Evolutionary conservation across 1,140 invertebrate genomes (phyloP), one percentile per base, ranked within the genome.

Genomic region (Telenomus remus): DNA sequence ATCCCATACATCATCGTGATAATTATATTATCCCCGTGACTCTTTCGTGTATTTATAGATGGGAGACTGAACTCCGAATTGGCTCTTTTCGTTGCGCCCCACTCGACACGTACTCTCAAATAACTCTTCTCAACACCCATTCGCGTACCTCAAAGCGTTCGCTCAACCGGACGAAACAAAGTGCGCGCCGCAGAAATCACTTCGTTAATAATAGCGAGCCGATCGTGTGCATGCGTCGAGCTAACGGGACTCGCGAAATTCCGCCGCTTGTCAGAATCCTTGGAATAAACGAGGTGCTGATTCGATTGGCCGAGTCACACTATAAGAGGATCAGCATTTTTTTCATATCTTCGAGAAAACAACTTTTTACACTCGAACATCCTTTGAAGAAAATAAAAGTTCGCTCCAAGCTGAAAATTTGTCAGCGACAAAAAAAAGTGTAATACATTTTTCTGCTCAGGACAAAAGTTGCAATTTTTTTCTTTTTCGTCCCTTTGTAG

Each of bases 1-100:
- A 48, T 63, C 44, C 63, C 78, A 82, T 85, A 85, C 73, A 83
- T 86, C 83, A 84, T 75, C 53, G 65, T 71, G 83, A 84, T 86
- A 85, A 86, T 86, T 85, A 84, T 84, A 83, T 85, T 85, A 84
- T 79, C 73, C 69, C 57, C 69, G 55, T 13, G 47, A 13, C 19
- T 35, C 42, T 59, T 81, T 76, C 75, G 63, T 46, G 39, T 84
- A 84, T 85, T 81, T 84, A 83, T 84, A 83, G 81, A 61, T 57
- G 14, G 19, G 6, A 39, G 66, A 51, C 12, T 51, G 15, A 37
- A 61, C 50, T 65, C 57, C 65, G 69, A 74, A 76, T 64, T 46
- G 47, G 53, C 64, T 53, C 46, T 50, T 51, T 59, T 61, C 34
- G 34, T 19, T 37, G 46, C n/a, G 0, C 51, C 0, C 51, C 27